Base-by-base conservation (phyloP, 2,113 vertebrate genomes). In the Aptenodytes forsteri region DNA sequence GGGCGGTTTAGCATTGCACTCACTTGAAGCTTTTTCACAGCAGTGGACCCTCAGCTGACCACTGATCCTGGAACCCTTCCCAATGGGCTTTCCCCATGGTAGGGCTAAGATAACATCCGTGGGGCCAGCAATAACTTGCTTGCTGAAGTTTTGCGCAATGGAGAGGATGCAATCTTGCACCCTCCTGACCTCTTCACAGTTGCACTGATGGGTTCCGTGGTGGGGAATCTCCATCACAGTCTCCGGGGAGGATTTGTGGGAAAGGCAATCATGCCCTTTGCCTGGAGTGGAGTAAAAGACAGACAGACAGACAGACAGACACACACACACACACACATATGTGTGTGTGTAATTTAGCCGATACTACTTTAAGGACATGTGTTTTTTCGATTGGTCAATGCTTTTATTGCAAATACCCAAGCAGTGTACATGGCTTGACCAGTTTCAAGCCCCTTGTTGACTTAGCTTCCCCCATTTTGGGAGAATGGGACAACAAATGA, bases 381-480 rank as follows among this genome's bases (percentile, higher is more conserved):
- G 10, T 56, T 69, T 94, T 90, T 93, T 61, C 34, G 55, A 69
- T 40, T 96, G 75, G 52, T 56, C 40, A 17, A 1, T 87, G 30
- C 93, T 94, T 97, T 96, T 77, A 38, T 90, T 96, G 54, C 66
- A 85, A 83, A 91, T 83, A 90, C 38, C 49, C 54, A 61, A 91
- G 44, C 62, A 76, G 36, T 21, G 34, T 77, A 61, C 40, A 13
- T 77, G 81, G 36, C 58, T 93, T 85, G 70, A 83, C 62, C 6
- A 46, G 25, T 88, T 93, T 65, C 73, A 85, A 56, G 19, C 13
- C 40, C 17, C 4, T 52, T 85, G 56, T 91, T 94, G 65, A 67
- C 56, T 52, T 56, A 32, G 18, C 40, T 90, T 88, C 32, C 67
- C 82, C 10, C 25, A 40, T 70, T 72, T 93, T 83, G 40, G 40